Evolutionary conservation across 2,888 invertebrate genomes (phyloP).

Genomic region (Selenia dentaria): DNA sequence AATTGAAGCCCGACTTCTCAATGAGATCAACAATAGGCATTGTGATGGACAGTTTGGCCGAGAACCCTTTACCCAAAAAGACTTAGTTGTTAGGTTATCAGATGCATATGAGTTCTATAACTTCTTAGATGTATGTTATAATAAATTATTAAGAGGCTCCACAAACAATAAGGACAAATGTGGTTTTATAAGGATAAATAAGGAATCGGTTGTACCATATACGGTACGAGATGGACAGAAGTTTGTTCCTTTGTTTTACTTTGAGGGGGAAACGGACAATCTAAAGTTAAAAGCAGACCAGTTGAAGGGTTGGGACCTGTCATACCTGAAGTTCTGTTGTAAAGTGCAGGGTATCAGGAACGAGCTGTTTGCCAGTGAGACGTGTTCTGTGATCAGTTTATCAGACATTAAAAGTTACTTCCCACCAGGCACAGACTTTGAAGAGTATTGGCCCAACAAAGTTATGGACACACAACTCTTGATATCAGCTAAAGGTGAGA

Average conservation of each 20-base stretch:
- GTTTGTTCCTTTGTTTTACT: constrained; percentile 95
- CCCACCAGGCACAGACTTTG: constrained; percentile 94
- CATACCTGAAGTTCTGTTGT: constrained; percentile 97
- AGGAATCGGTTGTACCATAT: constrained; percentile 97
- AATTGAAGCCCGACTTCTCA: constrained; percentile 94
- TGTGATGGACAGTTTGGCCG: constrained; percentile 96
- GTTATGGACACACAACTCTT: constrained; percentile 92
- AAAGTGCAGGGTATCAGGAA: constrained; percentile 97
- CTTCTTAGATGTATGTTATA: constrained; percentile 95
- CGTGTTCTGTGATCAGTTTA: constrained; percentile 95
- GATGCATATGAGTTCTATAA: constrained; percentile 96
- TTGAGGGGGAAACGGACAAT: constrained; percentile 96
- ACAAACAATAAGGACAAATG: constrained; percentile 91
- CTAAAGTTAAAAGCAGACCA: constrained; percentile 94
- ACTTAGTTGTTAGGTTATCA: constrained; percentile 93
- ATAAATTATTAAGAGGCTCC: constrained; percentile 90
- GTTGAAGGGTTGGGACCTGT: constrained; percentile 95
- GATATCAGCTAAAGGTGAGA: constrained; percentile 87
- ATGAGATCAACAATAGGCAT: constrained; percentile 96
- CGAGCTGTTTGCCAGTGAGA: constrained; percentile 95
- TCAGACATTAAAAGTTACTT: constrained; percentile 96
- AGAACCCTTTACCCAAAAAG: constrained; percentile 94
- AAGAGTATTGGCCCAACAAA: constrained; percentile 97
- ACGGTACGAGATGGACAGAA: constrained; percentile 93
- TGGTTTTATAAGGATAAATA: constrained; percentile 96